Base-by-base conservation (phyloP, 1,140 invertebrate genomes). In the Ruditapes philippinarum region DNA sequence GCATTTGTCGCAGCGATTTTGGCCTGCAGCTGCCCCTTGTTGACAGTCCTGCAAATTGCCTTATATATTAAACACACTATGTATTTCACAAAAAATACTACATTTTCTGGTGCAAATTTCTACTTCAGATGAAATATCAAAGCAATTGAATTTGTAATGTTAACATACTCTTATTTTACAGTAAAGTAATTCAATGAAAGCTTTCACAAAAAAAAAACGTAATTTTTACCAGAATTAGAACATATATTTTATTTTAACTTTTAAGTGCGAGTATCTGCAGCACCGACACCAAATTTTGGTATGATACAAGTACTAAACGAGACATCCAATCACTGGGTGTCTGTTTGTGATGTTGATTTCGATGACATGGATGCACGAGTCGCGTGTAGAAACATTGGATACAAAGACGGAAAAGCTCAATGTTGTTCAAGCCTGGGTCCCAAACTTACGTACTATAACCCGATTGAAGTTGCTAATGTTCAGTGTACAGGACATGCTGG, bases 361-460 rank as follows among this genome's bases (percentile, higher is more conserved):
- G 91, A 89, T 80, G 92, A 93, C 73, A 76, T 38, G 19, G 91
- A 92, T 70, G 98, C 97, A 0, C 95, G 97, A 88, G 96, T 98
- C 0, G 96, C 97, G 11, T 98, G 98, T 92, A 96, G 96, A 60
- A 97, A 98, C 92, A 92, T 98, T 38, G 97, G 97, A 96, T 93
- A 93, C 33, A 70, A 79, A 31, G 89, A 91, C 73, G 93, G 93
- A 4, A 86, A 91, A 49, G 88, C 90, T n/a, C 93, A 94, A 78
- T 94, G 91, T 74, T 94, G 93, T 65, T 92, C 91, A 12, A 90
- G 92, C 22, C 76, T 92, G 0, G 93, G 94, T 25, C 68, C 83
- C 14, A 83, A 83, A 33, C n/a, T 82, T 1, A 82, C 78, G 38
- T 33, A 28, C 3, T 86, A 82, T n/a, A 78, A 49, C 36, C 62